Evolutionary conservation across 2,797 vertebrate species (phyloP).

Genomic region (Knipowitschia caucasica): DNA sequence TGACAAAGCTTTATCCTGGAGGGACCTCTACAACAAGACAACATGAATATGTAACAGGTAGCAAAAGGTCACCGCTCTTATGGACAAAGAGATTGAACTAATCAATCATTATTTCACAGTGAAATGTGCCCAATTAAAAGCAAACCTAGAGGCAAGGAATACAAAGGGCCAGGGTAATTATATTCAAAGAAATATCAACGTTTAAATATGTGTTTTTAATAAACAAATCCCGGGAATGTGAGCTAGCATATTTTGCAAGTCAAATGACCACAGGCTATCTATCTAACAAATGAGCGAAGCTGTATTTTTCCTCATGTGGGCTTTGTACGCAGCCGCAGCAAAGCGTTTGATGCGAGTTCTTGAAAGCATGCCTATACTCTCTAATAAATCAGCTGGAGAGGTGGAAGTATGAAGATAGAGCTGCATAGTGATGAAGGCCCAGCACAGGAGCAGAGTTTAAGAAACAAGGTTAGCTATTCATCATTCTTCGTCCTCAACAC

Average conservation of each 20-base stretch:
- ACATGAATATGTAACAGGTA: conserved; percentile 61
- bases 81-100: conserved; percentile 27
- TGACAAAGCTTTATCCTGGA: conserved; percentile 45
- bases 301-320: background rate
- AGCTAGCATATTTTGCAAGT: conserved; percentile 33
- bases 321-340: conserved; percentile 31
- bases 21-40: conserved; percentile 33
- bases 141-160: background rate
- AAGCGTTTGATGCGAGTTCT: conserved; percentile 33
- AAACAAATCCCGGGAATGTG: conserved; percentile 25
- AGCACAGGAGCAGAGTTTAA: conserved; percentile 33
- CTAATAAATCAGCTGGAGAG: conserved; percentile 43
- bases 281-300: conserved; percentile 15
- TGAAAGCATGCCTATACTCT: conserved; percentile 13
- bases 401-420: conserved; percentile 48
- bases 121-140: conserved; percentile 31
- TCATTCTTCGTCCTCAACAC: conserved; percentile 26
- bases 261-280: conserved; percentile 24
- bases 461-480: conserved; percentile 52
- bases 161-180: background rate
- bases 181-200: background rate
- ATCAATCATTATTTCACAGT: conserved; percentile 47
- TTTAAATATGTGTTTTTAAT: conserved; percentile 10
- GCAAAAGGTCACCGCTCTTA: conserved; percentile 41
- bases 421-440: conserved; percentile 53